Percentiles rank a stretch among this genome's conserved stretches.
Evolutionary conservation across 2,888 invertebrate genomes (phyloP).

Genomic region (Schizaphis graminum): DNA sequence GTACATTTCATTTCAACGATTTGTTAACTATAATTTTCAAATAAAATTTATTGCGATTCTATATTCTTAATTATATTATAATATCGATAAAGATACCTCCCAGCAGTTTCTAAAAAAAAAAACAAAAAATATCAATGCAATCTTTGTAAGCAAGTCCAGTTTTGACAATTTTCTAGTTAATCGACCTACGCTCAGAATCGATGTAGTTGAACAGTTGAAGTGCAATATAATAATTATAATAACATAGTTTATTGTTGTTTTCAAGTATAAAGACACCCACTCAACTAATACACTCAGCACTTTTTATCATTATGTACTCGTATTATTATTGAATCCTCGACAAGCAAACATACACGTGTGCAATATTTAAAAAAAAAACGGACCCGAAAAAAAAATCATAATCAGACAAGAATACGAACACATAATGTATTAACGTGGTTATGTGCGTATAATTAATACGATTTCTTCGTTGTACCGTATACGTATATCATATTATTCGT

Average conservation of each 20-base stretch:
- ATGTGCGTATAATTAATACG: background rate
- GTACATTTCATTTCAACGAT: background rate
- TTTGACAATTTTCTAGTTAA: background rate
- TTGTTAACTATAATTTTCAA: background rate
- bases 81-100: background rate
- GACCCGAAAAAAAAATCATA: background rate
- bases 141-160: background rate
- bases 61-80: background rate
- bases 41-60: background rate
- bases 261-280: background rate
- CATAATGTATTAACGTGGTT: background rate
- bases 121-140: background rate
- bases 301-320: background rate
- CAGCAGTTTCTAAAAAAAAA: background rate
- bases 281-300: background rate
- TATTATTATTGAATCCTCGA: background rate
- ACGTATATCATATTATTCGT: background rate
- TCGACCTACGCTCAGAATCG: background rate
- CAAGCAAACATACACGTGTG: background rate
- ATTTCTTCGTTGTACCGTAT: background rate
- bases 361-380: background rate
- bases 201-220: background rate
- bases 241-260: background rate
- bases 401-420: background rate
- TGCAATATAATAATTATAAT: background rate